Conservation (phyloP, 2,888 invertebrate species). For the Agrochola circellaris region DNA sequence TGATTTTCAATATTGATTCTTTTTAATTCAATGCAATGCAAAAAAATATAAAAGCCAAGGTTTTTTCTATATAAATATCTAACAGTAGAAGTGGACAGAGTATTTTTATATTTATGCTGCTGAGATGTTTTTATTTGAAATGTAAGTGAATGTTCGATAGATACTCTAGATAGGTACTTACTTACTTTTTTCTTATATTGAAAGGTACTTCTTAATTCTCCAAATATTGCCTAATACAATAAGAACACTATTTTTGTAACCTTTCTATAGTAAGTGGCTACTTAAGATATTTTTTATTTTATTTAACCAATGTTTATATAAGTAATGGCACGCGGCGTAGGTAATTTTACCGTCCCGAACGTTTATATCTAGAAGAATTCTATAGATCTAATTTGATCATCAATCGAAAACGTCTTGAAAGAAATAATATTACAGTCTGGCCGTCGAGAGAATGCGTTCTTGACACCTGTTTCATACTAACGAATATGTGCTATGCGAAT, state of each 20-base stretch:
- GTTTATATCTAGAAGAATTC: not conserved
- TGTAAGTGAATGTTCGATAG: not conserved
- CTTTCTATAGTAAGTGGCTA: not conserved
- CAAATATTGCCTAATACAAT: conserved; percentile 7
- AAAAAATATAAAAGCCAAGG: not conserved
- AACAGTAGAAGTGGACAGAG: not conserved
- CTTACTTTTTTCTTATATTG: not conserved
- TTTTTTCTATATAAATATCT: not conserved
- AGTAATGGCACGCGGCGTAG: conserved; percentile 1
- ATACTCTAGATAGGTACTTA: not conserved
- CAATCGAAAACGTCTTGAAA: conserved; percentile 4
- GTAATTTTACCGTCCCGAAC: not conserved
- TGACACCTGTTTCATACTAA: no score
- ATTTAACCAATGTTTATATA: not conserved
- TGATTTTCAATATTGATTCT: not conserved
- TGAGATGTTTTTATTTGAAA: not conserved
- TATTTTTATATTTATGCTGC: not conserved
- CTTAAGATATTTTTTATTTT: not conserved
- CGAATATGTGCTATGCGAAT: no score
- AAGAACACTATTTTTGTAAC: conserved; percentile 15
- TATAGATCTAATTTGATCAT: conserved; percentile 4
- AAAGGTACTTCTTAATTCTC: not conserved
- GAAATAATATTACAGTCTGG: not conserved
- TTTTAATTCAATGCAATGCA: not conserved
- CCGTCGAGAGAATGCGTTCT: no score